Base-by-base conservation (phyloP, 2,797 vertebrate species). In the Calcarius lapponicus region DNA sequence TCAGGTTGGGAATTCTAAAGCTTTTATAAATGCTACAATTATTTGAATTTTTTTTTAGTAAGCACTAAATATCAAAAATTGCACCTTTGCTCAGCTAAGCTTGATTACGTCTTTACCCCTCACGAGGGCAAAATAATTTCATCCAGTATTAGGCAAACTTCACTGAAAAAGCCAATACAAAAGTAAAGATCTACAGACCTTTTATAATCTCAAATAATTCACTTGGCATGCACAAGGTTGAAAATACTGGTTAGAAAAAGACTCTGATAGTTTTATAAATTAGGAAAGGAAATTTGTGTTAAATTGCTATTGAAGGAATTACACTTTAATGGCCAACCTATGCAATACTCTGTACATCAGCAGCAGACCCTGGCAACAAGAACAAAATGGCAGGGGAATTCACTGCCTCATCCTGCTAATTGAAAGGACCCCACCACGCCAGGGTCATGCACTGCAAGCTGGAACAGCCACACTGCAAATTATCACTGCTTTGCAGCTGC, bases 61-160 rank as follows among this genome's bases (percentile, higher is more conserved):
- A 95, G 60, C 56, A 90, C 57, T 94, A 97, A 95, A 93, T 82
- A 95, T 86, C 95, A 97, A 95, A 97, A 96, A 92, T 71, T 95
- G 86, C 88, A 97, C 78, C 92, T 94, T 38, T 73, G 88, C 17
- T 92, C 54, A 64, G 82, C 75, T 88, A 95, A 93, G 34, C 40
- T 93, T 92, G 97, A 93, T 81, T 76, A 97, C 65, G 82, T 94
- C 91, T 96, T 97, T 86, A 95, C 90, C 86, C 82, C 78, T 53
- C 65, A 65, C 17, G 34, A 95, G 50, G 84, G 76, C 54, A 96
- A 97, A 96, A 96, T 65, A 13, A 86, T 84, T 88, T 93, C 94
- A 97, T 88, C 65, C 96, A 96, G 50, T 88, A 97, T 94, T 92
- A 92, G 17, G 57, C 73, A 79, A 73, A 92, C 31, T 88, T 93